These are phyloP conservation scores for Phylloscopus collybita DNA, from an alignment of 2,797 vertebrate species.

Conservation along the genomic window DNA sequence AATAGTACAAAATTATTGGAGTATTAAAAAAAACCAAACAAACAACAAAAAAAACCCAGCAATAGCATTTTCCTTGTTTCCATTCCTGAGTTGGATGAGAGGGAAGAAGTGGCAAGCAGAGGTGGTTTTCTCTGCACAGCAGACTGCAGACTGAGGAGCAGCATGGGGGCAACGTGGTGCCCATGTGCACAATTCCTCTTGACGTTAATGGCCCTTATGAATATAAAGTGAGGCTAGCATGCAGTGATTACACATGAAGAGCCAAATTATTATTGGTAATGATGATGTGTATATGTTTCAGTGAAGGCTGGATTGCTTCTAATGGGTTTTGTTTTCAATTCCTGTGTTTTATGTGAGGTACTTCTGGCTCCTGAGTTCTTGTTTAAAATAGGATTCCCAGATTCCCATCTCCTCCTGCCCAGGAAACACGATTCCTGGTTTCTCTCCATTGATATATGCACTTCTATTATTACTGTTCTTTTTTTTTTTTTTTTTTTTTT, in stretches of 20 bases:
- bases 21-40: background rate
- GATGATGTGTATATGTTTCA: constrained; percentile 3
- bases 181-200: background rate
- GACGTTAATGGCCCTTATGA: background rate
- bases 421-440: background rate
- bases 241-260: constrained; percentile 18
- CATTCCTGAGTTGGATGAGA: background rate
- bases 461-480: background rate
- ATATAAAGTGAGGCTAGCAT: constrained; percentile 3
- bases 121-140: background rate
- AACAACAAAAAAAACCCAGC: background rate
- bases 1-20: background rate
- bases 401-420: background rate
- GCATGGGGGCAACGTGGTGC: fast-evolving
- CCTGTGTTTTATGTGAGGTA: background rate
- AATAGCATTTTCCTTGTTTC: background rate
- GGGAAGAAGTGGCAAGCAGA: background rate
- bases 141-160: background rate
- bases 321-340: constrained; percentile 35
- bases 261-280: constrained; percentile 38
- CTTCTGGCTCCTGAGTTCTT: background rate
- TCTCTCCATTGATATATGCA: background rate
- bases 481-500: background rate
- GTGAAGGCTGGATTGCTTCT: background rate
- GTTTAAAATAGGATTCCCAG: background rate